Percentiles rank a stretch among this genome's conserved stretches.
phyloP scores from a whole-genome alignment of 2,888 invertebrate genomes.

The Gymnoscelis rufifasciata region DNA sequence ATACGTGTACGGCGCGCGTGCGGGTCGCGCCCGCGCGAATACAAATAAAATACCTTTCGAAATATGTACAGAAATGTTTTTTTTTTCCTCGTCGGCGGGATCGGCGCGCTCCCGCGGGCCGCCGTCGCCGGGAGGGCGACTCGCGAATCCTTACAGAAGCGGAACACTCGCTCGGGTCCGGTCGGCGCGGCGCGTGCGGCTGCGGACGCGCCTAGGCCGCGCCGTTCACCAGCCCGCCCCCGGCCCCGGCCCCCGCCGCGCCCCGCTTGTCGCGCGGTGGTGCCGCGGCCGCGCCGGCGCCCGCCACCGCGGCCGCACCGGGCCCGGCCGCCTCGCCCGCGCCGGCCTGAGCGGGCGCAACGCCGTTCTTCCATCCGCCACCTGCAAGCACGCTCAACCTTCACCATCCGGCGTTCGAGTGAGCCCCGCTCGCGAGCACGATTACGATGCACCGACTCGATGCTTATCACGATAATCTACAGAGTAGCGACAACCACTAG shows the following conservation, averaged over 20 bases:
- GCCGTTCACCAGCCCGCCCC: constrained; percentile 83
- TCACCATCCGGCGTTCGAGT: not conserved
- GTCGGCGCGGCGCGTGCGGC: too few relatives aligned
- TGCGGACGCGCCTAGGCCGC: constrained; percentile 72
- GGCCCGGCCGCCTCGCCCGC: constrained; percentile 20
- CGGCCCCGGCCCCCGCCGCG: constrained; percentile 50
- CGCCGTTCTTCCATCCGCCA: constrained; percentile 71
- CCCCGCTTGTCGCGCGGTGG: constrained; percentile 44
- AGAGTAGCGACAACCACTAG: too few relatives aligned
- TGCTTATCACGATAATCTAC: too few relatives aligned
- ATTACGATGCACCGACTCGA: too few relatives aligned
- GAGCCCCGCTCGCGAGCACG: too few relatives aligned
- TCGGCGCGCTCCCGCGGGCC: constrained; percentile 45
- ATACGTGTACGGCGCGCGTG: constrained; percentile 41
- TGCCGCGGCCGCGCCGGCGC: constrained; percentile 25
- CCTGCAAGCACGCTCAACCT: constrained; percentile 34
- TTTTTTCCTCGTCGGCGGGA: constrained; percentile 42
- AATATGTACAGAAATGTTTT: constrained; percentile 78
- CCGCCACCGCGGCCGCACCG: constrained; percentile 33
- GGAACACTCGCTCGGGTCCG: constrained; percentile 64
- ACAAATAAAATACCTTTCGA: constrained; percentile 71
- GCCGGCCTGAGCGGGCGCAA: constrained; percentile 10
- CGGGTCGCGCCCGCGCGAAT: constrained; percentile 41
- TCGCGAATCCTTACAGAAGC: constrained; percentile 77
- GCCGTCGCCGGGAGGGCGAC: constrained; percentile 77